phyloP scores from a whole-genome alignment of 2,797 vertebrate genomes.

The Pampus argenteus region DNA sequence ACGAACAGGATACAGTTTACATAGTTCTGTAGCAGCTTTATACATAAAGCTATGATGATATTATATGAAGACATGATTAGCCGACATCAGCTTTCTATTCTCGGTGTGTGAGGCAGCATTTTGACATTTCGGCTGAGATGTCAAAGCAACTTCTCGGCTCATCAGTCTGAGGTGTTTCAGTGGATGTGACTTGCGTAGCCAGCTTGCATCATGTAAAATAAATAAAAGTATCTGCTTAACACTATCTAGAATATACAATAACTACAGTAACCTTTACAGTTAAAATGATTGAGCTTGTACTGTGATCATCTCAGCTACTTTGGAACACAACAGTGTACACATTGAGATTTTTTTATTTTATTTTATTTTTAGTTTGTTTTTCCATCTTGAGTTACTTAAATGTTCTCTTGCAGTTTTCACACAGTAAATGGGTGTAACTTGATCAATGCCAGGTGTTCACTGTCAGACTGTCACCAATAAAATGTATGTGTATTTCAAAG shows the following conservation, averaged over 20 bases:
- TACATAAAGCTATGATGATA: conserved; percentile 42
- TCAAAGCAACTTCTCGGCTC: conserved; percentile 10
- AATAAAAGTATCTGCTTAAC: conserved; percentile 53
- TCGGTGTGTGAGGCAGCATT: conserved; percentile 4
- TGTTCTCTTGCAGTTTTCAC: conserved; percentile 65
- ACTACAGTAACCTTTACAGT: conserved; percentile 36
- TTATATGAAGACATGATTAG: conserved; percentile 39
- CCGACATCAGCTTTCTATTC: conserved; percentile 34
- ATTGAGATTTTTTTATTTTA: neutral
- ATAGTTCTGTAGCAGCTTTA: conserved; percentile 67
- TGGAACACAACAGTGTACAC: conserved; percentile 41
- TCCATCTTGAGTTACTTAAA: conserved; percentile 44
- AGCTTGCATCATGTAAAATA: conserved; percentile 46
- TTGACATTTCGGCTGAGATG: conserved; percentile 19
- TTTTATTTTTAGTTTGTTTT: conserved; percentile 10
- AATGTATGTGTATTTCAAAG: conserved; percentile 80
- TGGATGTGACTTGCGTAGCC: conserved; percentile 47
- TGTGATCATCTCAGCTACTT: conserved; percentile 49
- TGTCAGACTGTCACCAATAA: conserved; percentile 83
- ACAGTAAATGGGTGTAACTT: conserved; percentile 70
- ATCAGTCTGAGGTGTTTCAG: conserved; percentile 25
- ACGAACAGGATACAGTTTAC: conserved; percentile 51
- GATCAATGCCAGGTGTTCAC: conserved; percentile 77
- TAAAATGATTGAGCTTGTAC: conserved; percentile 65
- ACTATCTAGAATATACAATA: conserved; percentile 47